phyloP scores from a whole-genome alignment of 1,140 invertebrate species.

The Eubasilissa regina region DNA sequence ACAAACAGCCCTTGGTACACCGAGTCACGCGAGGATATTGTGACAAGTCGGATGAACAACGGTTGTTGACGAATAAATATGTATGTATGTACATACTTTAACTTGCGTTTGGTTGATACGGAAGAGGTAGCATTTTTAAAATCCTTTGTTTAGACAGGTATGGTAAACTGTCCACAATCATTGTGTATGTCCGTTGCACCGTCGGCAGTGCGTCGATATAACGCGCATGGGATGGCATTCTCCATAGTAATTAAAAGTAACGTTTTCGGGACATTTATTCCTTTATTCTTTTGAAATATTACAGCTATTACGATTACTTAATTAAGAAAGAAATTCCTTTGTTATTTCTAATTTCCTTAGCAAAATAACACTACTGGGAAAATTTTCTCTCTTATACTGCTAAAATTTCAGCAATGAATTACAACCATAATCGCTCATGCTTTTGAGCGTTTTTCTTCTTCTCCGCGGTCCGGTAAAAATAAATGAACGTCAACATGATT shows the following conservation, averaged over 20 bases:
- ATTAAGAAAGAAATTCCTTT: constrained; percentile 6
- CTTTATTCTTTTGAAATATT: neutral
- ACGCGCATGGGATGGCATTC: neutral
- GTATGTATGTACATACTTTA: neutral
- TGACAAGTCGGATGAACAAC: constrained; percentile 17
- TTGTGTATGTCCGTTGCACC: no score
- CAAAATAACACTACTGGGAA: neutral
- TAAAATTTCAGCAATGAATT: constrained; percentile 17
- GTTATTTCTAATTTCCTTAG: neutral
- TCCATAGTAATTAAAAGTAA: no score
- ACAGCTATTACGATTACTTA: neutral
- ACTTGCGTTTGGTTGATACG: neutral
- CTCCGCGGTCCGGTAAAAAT: constrained; percentile 29
- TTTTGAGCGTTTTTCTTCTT: constrained; percentile 19
- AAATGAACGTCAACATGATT: constrained; percentile 37
- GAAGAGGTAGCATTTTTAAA: constrained; percentile 18
- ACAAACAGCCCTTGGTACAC: neutral
- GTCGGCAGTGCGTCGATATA: neutral
- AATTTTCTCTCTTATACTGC: constrained; percentile 11
- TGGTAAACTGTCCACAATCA: constrained; percentile 1
- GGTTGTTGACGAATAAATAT: constrained; percentile 22
- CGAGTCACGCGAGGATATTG: constrained; percentile 11
- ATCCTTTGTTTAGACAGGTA: constrained; percentile 6
- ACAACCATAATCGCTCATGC: constrained; percentile 23
- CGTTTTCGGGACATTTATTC: no score